These are phyloP conservation scores for Puntigrus tetrazona DNA, from an alignment of 2,113 vertebrate species.

Conservation along the genomic window DNA sequence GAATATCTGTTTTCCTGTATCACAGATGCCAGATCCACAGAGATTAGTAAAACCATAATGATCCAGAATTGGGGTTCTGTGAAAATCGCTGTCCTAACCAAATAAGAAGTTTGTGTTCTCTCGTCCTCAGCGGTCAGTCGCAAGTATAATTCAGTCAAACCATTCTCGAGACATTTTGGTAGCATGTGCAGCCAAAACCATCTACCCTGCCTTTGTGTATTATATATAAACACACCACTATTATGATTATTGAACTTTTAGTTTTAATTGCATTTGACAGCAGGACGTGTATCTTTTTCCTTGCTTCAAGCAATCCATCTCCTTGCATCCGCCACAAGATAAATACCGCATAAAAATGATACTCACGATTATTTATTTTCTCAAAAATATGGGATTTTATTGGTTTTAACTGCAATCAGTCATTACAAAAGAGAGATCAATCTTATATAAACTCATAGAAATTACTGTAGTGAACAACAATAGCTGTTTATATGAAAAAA, in stretches of 20 bases:
- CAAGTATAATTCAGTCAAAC: not conserved
- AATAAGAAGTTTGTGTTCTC: constrained; percentile 1
- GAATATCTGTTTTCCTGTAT: not conserved
- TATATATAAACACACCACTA: not conserved
- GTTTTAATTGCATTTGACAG: constrained; percentile 10
- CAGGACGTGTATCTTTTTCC: not conserved
- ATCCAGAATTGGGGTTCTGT: constrained; percentile 2
- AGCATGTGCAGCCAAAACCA: not conserved
- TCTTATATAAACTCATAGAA: constrained; percentile 97
- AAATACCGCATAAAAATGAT: not conserved
- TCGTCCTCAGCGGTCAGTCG: not conserved
- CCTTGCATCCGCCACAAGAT: not conserved
- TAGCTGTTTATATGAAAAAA: constrained; percentile 59
- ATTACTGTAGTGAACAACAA: constrained; percentile 94
- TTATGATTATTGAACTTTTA: not conserved
- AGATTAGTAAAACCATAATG: constrained; percentile 28
- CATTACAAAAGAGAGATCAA: constrained; percentile 85
- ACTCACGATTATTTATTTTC: constrained; percentile 61
- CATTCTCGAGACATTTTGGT: not conserved
- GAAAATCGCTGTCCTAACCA: constrained; percentile 17
- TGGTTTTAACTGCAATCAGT: constrained; percentile 99
- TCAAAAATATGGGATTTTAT: constrained; percentile 94
- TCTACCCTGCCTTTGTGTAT: not conserved
- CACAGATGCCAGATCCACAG: not conserved
- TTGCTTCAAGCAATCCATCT: not conserved